Base-by-base conservation (phyloP, 2,797 vertebrate genomes). In the Caiman crocodilus region DNA sequence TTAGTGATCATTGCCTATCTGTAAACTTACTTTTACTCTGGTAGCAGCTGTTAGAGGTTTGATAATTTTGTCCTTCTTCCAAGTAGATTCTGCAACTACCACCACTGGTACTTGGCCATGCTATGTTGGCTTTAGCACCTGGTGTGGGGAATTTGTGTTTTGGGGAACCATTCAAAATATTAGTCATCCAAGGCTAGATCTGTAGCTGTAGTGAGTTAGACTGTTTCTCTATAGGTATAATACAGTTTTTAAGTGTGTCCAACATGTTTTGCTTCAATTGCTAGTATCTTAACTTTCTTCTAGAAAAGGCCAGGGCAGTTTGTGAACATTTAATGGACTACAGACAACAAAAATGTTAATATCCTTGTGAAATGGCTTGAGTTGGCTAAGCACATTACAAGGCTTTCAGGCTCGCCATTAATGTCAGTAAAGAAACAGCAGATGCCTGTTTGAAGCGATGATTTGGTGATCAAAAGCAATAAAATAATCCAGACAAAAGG, bases 381-480 rank as follows among this genome's bases (percentile, higher is more conserved):
- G 35, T 23, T 83, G 65, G 25, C 59, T 85, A 32, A 32, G 61
- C 55, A 21, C 11, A 0, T 81, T 61, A 59, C 57, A 57, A 79
- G 61, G 74, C 71, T 89, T 76, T 84, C 75, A 87, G 76, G 75
- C 80, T 76, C 69, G 60, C 58, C 55, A n/a, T 57, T 88, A 76
- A 86, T 42, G 42, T 42, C 69, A 95, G 71, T 2, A 1, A 50
- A 82, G 76, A 28, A 82, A 86, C 42, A 35, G 18, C 63, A 89
- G 59, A 10, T 92, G 60, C 10, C 89, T 50, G 71, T 56, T 58
- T 89, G 71, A 55, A 61, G 50, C 56, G 91, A 58, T 64, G 71
- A 84, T 89, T 85, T 90, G 78, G 10, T 80, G 79, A 61, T 91
- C 85, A 84, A 84, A 61, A 88, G 74, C 69, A 82, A 74, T 82